Conservation (phyloP, 2,797 vertebrate genomes). For the Ispidina picta region DNA sequence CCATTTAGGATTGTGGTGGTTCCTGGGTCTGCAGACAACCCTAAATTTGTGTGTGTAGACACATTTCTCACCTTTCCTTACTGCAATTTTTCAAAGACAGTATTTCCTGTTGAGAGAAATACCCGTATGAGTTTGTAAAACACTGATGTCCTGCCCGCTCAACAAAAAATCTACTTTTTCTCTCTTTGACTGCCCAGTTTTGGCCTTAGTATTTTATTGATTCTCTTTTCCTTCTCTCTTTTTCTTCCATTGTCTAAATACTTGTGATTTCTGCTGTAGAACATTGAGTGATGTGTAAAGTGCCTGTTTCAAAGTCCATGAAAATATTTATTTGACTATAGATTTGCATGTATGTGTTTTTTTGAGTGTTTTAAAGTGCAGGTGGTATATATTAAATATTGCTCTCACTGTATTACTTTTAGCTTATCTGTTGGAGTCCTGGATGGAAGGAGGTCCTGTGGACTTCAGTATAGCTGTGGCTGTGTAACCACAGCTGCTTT, state of each 20-base stretch:
- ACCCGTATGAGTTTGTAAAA: not conserved
- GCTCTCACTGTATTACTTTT: not conserved
- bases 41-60: not conserved
- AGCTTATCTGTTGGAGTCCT: not conserved
- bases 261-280: not conserved
- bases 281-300: rapidly evolving
- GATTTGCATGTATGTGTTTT: rapidly evolving
- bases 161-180: not conserved
- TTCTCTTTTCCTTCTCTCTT: not conserved
- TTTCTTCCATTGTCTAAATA: not conserved
- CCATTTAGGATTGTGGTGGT: rapidly evolving
- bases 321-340: not conserved
- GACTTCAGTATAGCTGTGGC: not conserved
- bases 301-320: rapidly evolving
- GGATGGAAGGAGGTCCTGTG: not conserved
- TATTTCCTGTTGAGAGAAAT: not conserved
- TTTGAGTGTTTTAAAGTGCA: not conserved
- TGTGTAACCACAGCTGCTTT: not conserved
- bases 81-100: not conserved
- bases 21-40: not conserved
- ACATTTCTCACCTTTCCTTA: not conserved
- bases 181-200: not conserved
- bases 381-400: not conserved
- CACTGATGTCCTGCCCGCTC: not conserved
- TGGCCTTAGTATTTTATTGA: not conserved